Percentiles rank a stretch among this genome's conserved stretches.
Evolutionary conservation across 92 coral and sea anemone genomes (phyloP).

Genomic region (Epizoanthus illoricatus): DNA sequence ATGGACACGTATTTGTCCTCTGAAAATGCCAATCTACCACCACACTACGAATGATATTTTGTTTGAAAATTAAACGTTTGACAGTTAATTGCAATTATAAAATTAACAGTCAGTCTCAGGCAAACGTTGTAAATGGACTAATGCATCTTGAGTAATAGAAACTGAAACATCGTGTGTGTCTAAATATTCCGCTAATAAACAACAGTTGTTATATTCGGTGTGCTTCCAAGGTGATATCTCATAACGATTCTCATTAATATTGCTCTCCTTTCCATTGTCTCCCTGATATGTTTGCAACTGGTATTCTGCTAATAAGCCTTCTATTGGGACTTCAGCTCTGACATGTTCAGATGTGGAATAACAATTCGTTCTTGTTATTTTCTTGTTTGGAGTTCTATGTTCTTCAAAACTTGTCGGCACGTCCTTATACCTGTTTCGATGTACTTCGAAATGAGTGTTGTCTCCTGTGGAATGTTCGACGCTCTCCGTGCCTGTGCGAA

Average conservation of each 20-base stretch:
- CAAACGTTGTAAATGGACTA: background rate
- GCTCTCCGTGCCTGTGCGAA: constrained; percentile 21
- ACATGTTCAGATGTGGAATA: background rate
- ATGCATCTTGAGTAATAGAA: background rate
- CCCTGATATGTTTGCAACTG: background rate
- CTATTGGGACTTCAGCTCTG: background rate
- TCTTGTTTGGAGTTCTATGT: background rate
- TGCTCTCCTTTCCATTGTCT: too few relatives aligned
- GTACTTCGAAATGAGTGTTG: background rate
- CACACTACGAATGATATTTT: too few relatives aligned
- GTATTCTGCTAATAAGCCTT: background rate
- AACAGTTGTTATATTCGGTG: background rate
- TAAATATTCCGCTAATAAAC: background rate
- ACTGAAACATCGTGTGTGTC: background rate
- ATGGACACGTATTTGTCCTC: too few relatives aligned
- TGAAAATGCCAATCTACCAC: too few relatives aligned
- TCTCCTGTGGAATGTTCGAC: background rate
- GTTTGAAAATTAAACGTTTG: too few relatives aligned
- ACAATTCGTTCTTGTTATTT: background rate
- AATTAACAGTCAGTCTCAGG: constrained; percentile 28
- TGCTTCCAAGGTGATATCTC: background rate
- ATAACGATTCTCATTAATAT: background rate
- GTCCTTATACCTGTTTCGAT: background rate
- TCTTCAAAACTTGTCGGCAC: background rate
- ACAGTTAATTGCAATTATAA: background rate